Conservation (phyloP, 2,797 vertebrate species). For the Pseudocheirus occidentalis region DNA sequence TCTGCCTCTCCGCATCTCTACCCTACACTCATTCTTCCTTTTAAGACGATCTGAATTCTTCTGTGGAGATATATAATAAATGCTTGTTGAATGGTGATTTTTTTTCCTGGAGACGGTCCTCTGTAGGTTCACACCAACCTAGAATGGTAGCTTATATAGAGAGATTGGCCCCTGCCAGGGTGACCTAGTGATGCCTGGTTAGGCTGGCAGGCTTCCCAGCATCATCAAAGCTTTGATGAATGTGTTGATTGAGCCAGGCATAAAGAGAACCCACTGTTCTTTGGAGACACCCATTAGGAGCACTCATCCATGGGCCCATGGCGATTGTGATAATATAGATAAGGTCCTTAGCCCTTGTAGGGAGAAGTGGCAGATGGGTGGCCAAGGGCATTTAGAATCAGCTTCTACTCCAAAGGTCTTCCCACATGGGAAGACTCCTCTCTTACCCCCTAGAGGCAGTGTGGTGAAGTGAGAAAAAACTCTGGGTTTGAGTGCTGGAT, state of each 20-base stretch:
- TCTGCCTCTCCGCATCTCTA: background rate
- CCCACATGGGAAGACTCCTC: background rate
- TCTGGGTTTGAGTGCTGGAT: background rate
- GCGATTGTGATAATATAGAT: constrained; percentile 20
- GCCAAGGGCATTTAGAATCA: background rate
- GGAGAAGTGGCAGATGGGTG: background rate
- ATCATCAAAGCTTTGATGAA: constrained; percentile 55
- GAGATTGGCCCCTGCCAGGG: constrained; percentile 41
- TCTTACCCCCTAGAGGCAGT: background rate
- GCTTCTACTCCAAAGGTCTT: accelerated
- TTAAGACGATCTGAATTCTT: constrained; percentile 42
- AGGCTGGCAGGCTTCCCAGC: constrained; percentile 29
- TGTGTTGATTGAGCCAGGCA: constrained; percentile 54
- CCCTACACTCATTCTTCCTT: background rate
- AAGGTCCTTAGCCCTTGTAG: constrained; percentile 13
- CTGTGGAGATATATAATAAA: background rate
- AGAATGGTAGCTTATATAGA: constrained; percentile 43
- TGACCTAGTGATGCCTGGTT: constrained; percentile 42
- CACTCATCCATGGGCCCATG: constrained; percentile 17
- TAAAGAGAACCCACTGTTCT: constrained; percentile 40
- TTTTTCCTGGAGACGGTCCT: constrained; percentile 42
- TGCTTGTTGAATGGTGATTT: background rate
- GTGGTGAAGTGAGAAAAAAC: background rate
- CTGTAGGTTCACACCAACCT: constrained; percentile 43
- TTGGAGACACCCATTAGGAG: constrained; percentile 51